Evolutionary conservation across 1,140 invertebrate species (phyloP).

Genomic region (Temnothorax curvispinosus): DNA sequence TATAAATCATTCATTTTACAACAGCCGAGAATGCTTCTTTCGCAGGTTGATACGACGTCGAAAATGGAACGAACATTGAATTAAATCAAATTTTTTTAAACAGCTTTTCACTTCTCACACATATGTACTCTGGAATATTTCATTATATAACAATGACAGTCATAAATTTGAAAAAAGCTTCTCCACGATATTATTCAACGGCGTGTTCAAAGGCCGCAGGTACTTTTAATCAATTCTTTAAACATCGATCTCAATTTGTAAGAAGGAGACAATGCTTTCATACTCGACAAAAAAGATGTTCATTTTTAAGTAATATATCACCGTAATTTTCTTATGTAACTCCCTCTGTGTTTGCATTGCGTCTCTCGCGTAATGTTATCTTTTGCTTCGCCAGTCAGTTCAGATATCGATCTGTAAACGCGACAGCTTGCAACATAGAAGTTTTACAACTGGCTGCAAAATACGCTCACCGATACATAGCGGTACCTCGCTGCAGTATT

Average conservation of each 20-base stretch:
- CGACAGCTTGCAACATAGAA: constrained; percentile 24
- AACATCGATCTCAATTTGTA: constrained; percentile 3
- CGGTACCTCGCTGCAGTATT: not conserved
- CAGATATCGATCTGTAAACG: constrained; percentile 38
- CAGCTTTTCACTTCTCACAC: not conserved
- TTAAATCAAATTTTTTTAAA: not conserved
- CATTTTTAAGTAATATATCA: not conserved
- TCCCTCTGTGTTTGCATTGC: not conserved
- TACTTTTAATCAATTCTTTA: constrained; percentile 7
- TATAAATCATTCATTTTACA: constrained; percentile 23
- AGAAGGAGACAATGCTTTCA: not conserved
- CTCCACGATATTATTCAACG: not conserved
- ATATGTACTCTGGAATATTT: not conserved
- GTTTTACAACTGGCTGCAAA: constrained; percentile 35
- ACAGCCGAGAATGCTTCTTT: not conserved
- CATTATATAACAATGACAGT: not conserved
- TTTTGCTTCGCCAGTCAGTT: not conserved
- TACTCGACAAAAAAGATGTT: not conserved
- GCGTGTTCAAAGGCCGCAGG: not conserved
- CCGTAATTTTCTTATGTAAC: constrained; percentile 19
- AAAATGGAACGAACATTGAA: not conserved
- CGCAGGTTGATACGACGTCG: not conserved
- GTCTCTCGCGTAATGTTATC: not conserved
- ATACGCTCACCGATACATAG: not conserved
- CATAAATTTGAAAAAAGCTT: constrained; percentile 5